Percentiles rank a stretch among this genome's conserved stretches.
These are phyloP conservation scores for Phania funesta DNA, from an alignment of 2,888 invertebrate species.

Conservation along the genomic window DNA sequence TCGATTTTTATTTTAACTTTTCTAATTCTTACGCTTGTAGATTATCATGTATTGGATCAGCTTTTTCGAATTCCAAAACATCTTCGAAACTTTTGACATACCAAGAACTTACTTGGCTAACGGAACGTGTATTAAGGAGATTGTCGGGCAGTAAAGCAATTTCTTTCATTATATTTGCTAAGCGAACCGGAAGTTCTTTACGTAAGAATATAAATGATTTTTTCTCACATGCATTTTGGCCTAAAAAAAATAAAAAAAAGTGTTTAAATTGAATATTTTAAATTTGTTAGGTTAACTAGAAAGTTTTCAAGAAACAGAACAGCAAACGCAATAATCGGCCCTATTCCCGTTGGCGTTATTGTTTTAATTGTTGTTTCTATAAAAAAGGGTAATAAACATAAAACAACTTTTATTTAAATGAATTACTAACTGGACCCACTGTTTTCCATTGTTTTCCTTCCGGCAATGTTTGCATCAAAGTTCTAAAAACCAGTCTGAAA, in stretches of 20 bases:
- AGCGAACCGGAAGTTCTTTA: slow-evolving; percentile 97
- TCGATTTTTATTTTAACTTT: not conserved
- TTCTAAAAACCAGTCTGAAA: too few species aligned
- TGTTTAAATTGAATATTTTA: not conserved
- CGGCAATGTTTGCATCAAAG: too few species aligned
- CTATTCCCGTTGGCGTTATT: too few species aligned
- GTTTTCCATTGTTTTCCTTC: too few species aligned
- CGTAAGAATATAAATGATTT: slow-evolving; percentile 96
- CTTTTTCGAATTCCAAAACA: slow-evolving; percentile 95
- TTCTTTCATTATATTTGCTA: slow-evolving; percentile 99
- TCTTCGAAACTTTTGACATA: slow-evolving; percentile 97
- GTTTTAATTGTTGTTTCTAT: too few species aligned
- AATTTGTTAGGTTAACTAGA: too few species aligned
- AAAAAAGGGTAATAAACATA: too few species aligned
- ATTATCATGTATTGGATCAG: slow-evolving; percentile 85
- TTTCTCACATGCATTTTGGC: slow-evolving; percentile 93
- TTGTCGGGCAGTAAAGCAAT: slow-evolving; percentile 96
- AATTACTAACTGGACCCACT: too few species aligned
- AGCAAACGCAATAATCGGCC: too few species aligned
- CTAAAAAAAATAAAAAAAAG: slow-evolving; percentile 82
- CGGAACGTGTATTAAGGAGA: slow-evolving; percentile 95
- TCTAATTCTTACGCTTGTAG: slow-evolving; percentile 83
- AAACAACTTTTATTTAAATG: too few species aligned
- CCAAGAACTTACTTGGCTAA: slow-evolving; percentile 95
- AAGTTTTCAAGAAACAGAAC: too few species aligned